Conservation (phyloP, 2,888 invertebrate genomes). For the Hirtodrosophila duncani region DNA sequence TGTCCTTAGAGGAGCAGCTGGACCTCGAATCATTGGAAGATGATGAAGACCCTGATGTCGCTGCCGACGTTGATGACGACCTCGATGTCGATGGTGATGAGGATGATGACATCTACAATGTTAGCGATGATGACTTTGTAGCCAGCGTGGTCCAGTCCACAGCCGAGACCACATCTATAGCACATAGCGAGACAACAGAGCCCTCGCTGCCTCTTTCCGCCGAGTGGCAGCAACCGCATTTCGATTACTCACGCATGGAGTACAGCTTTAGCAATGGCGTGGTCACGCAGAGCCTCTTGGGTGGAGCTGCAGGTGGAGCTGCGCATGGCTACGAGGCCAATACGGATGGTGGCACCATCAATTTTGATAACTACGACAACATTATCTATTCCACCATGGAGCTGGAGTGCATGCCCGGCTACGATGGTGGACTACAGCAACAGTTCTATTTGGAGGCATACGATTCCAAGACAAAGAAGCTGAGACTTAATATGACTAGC, state of each 20-base stretch:
- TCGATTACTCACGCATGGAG: conserved; percentile 77
- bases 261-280: conserved; percentile 76
- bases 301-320: conserved; percentile 42
- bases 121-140: conserved; percentile 66
- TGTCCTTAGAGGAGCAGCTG: conserved; percentile 59
- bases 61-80: conserved; percentile 23
- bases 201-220: too few relatives aligned
- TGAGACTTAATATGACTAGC: conserved; percentile 85
- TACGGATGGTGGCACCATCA: conserved; percentile 68
- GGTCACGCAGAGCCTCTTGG: conserved; percentile 71
- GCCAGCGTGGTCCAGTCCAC: conserved; percentile 56
- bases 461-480: conserved; percentile 85
- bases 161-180: conserved; percentile 31
- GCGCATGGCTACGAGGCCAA: conserved; percentile 32
- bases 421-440: conserved; percentile 93
- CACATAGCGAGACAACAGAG: too few relatives aligned
- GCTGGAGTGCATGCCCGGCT: conserved; percentile 91
- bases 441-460: conserved; percentile 90
- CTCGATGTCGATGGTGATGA: conserved; percentile 30
- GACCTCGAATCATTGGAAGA: conserved; percentile 62
- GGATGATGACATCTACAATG: conserved; percentile 60
- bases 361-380: conserved; percentile 78
- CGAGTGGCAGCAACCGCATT: conserved; percentile 72
- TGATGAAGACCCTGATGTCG: conserved; percentile 41
- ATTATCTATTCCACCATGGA: conserved; percentile 81